Percentiles rank a stretch among this genome's conserved stretches.
These are phyloP conservation scores for Peromyscus leucopus DNA, from an alignment of 2,113 vertebrate genomes.

Conservation along the genomic window DNA sequence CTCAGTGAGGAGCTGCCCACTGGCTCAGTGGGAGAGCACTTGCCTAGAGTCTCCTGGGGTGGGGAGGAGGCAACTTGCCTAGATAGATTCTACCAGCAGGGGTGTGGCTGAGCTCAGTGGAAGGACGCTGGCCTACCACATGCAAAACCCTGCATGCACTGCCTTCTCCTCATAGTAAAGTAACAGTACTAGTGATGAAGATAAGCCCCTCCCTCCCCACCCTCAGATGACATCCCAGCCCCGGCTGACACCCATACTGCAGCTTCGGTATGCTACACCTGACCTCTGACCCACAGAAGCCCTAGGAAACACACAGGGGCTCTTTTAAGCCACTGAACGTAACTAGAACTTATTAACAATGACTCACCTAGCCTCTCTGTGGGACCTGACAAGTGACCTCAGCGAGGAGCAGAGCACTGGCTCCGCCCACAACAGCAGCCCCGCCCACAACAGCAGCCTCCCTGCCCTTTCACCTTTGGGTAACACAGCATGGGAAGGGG, in stretches of 20 bases:
- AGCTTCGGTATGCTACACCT: background rate
- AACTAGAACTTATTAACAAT: background rate
- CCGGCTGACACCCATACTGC: background rate
- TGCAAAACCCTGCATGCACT: background rate
- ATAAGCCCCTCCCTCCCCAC: background rate
- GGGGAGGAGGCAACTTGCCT: too few relatives aligned
- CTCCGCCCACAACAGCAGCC: background rate
- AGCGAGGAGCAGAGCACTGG: background rate
- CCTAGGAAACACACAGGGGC: background rate
- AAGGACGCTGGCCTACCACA: background rate
- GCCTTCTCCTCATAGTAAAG: background rate
- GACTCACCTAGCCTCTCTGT: fast-evolving
- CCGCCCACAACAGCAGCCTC: background rate
- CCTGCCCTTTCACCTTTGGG: too few relatives aligned
- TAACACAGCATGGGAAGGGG: too few relatives aligned
- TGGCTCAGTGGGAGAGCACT: background rate
- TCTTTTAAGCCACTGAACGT: background rate
- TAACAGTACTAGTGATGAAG: background rate
- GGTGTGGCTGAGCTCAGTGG: background rate
- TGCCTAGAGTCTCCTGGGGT: background rate
- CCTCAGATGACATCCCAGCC: background rate
- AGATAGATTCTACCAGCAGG: background rate
- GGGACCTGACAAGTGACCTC: background rate
- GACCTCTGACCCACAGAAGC: background rate
- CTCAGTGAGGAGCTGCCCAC: background rate